Evolutionary conservation across 1,140 invertebrate genomes (phyloP).

Genomic region (Polyergus mexicanus): DNA sequence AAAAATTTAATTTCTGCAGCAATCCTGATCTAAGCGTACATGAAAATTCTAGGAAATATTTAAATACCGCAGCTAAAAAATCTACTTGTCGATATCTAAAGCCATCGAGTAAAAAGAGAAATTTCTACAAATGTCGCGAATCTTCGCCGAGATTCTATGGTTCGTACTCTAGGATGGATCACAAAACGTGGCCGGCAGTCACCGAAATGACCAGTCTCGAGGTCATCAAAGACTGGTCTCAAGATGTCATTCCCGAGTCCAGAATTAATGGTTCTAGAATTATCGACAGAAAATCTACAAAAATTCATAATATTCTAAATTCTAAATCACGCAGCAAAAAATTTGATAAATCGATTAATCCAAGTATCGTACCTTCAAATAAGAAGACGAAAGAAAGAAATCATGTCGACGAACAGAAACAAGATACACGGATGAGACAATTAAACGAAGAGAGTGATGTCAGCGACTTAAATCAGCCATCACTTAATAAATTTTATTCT

Average conservation of each 20-base stretch:
- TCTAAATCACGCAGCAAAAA: not conserved
- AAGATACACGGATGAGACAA: not conserved
- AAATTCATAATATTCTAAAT: too few relatives aligned
- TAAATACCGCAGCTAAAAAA: not conserved
- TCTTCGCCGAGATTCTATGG: not conserved
- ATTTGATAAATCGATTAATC: not conserved
- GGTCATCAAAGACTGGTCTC: conserved; percentile 9
- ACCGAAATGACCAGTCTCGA: conserved; percentile 9
- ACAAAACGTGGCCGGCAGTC: not conserved
- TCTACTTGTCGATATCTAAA: not conserved
- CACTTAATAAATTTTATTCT: conserved; percentile 36
- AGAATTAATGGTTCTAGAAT: not conserved
- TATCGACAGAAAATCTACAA: not conserved
- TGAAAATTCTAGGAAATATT: not conserved
- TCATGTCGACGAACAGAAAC: not conserved
- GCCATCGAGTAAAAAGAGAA: conserved; percentile 3
- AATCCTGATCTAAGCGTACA: not conserved
- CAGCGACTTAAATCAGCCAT: conserved; percentile 27
- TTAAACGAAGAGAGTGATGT: conserved; percentile 1
- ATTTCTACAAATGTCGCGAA: not conserved
- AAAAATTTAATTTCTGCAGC: not conserved
- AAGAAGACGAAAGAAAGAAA: conserved; percentile 8
- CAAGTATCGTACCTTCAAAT: not conserved
- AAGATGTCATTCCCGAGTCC: not conserved
- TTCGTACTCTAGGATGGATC: not conserved